Conservation (phyloP, 2,797 vertebrate genomes). For the Streptopelia turtur region DNA sequence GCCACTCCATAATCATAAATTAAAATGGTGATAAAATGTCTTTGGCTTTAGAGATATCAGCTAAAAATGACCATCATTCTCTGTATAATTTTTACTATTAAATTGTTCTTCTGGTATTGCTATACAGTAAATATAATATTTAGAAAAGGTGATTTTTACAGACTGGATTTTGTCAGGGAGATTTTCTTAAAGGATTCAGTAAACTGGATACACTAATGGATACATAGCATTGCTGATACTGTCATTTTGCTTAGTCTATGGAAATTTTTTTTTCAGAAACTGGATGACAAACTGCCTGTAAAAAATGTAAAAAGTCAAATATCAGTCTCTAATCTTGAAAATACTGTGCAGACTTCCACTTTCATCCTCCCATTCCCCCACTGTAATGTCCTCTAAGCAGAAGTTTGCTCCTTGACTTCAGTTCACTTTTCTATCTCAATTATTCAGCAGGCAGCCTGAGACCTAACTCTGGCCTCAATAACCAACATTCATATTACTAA, state of each 20-base stretch:
- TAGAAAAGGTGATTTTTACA: not conserved
- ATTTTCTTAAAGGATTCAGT: not conserved
- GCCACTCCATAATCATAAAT: slow-evolving; percentile 26
- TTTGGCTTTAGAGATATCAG: not conserved
- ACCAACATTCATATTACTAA: not conserved
- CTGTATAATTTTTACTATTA: not conserved
- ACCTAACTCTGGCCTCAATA: not conserved
- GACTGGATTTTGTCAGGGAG: not conserved
- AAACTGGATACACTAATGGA: not conserved
- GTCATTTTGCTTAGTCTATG: not conserved
- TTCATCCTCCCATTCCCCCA: not conserved
- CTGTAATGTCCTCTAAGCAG: not conserved
- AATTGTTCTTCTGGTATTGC: not conserved
- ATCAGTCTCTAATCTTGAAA: not conserved
- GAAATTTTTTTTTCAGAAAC: not conserved
- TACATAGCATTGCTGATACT: not conserved
- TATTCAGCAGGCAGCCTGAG: not conserved
- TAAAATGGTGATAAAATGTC: slow-evolving; percentile 41
- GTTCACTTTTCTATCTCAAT: not conserved
- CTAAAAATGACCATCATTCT: slow-evolving; percentile 13
- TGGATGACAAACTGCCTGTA: not conserved
- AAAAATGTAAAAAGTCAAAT: not conserved
- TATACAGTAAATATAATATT: not conserved
- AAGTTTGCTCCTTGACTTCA: not conserved
- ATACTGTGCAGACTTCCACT: not conserved